phyloP scores from a whole-genome alignment of 2,113 vertebrate species.

The Ptilorrhoa leucosticta region DNA sequence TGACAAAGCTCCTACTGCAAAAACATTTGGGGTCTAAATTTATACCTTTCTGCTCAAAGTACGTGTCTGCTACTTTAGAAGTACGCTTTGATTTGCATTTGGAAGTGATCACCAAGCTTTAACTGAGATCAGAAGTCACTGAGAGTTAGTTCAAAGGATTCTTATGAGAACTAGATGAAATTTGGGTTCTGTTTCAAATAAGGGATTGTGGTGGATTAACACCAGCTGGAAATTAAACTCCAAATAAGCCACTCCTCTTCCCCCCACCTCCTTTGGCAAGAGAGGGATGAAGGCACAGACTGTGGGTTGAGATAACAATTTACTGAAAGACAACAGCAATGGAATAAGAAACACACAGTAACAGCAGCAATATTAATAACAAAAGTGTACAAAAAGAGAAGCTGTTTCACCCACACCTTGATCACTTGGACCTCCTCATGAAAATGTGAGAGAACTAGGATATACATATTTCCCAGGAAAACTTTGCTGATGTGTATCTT shows the following conservation, averaged over 20 bases:
- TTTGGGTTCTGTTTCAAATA: background rate
- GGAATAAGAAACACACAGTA: background rate
- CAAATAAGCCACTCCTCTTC: background rate
- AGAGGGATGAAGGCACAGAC: background rate
- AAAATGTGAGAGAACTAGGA: background rate
- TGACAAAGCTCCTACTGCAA: background rate
- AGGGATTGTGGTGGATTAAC: background rate
- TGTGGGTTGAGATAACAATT: background rate
- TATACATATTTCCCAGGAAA: background rate
- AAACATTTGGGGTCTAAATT: constrained; percentile 9
- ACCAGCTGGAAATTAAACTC: background rate
- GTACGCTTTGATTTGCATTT: background rate
- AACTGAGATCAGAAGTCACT: background rate
- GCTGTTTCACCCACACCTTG: background rate
- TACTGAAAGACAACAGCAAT: background rate
- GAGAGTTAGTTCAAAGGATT: background rate
- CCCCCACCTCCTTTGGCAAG: background rate
- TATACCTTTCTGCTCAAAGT: background rate
- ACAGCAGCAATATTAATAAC: background rate
- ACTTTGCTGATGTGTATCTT: background rate
- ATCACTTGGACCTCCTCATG: background rate
- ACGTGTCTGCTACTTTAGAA: background rate
- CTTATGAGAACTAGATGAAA: background rate
- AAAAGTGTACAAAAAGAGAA: background rate
- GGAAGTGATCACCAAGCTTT: background rate